These are phyloP conservation scores for Macaca fascicularis DNA, from an alignment of 2,113 vertebrate species.

Conservation along the genomic window DNA sequence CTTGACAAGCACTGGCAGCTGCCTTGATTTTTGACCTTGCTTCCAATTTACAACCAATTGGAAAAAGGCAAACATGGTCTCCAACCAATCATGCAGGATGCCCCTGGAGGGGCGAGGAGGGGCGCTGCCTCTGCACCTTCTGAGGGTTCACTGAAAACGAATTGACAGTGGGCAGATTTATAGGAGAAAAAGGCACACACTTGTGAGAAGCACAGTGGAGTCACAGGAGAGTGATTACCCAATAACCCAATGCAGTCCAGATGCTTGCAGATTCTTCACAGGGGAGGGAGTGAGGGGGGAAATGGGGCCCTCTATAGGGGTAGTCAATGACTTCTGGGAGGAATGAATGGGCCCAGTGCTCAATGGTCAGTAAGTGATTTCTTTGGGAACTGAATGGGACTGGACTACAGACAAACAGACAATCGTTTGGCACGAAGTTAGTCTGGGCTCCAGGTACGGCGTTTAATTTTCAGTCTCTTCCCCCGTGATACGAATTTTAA, in stretches of 20 bases:
- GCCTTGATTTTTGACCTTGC: background rate
- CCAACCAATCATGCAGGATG: background rate
- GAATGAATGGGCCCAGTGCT: background rate
- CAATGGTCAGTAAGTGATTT: background rate
- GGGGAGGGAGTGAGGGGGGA: background rate
- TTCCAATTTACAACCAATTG: background rate
- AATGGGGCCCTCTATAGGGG: background rate
- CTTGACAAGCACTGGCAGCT: background rate
- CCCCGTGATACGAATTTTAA: background rate
- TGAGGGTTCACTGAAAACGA: background rate
- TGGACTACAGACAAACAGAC: background rate
- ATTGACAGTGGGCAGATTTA: background rate
- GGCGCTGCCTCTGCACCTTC: background rate
- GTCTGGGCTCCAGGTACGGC: background rate
- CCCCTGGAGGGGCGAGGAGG: background rate
- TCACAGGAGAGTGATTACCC: background rate
- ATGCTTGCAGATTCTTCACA: background rate
- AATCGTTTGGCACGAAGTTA: background rate
- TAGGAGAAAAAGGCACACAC: background rate
- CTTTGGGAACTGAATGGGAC: background rate
- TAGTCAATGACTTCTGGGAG: background rate
- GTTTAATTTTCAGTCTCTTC: background rate
- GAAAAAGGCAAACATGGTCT: background rate
- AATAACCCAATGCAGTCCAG: background rate
- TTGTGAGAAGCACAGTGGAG: background rate